These are phyloP conservation scores for Drosophila melanica DNA, from an alignment of 1,140 invertebrate genomes.

Conservation along the genomic window DNA sequence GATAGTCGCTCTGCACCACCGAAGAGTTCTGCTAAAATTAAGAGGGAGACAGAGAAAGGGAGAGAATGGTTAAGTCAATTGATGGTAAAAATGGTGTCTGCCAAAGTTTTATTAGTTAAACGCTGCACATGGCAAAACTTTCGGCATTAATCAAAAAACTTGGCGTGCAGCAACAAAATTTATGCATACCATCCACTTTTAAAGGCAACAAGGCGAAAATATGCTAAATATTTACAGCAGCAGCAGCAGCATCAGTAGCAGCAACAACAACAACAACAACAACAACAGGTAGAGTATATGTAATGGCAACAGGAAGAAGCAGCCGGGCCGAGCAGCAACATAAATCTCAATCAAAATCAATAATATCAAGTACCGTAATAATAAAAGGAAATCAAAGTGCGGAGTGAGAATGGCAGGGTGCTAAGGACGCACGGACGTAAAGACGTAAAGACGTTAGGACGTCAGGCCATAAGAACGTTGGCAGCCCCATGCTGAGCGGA, in stretches of 20 bases:
- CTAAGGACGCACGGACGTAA: slow-evolving; percentile 24
- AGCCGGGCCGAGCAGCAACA: slow-evolving; percentile 31
- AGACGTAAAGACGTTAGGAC: slow-evolving; percentile 19
- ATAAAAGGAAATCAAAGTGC: slow-evolving; percentile 63
- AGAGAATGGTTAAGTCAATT: slow-evolving; percentile 59
- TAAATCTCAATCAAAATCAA: slow-evolving; percentile 83
- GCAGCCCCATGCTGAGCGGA: slow-evolving; percentile 21
- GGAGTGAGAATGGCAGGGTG: slow-evolving; percentile 9
- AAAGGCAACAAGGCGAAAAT: slow-evolving; percentile 41
- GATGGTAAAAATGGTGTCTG: slow-evolving; percentile 20
- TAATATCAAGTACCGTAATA: slow-evolving; percentile 80
- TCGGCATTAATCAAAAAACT: slow-evolving; percentile 65
- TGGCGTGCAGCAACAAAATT: slow-evolving; percentile 46
- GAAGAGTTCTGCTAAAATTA: slow-evolving; percentile 86
- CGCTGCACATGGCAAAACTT: slow-evolving; percentile 57
- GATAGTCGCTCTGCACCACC: slow-evolving; percentile 76
- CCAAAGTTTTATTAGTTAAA: slow-evolving; percentile 70
- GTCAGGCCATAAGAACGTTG: slow-evolving; percentile 1
- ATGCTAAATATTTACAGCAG: slow-evolving; percentile 64
- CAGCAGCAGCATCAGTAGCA: slow-evolving; percentile 18
- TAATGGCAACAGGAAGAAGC: slow-evolving; percentile 33
- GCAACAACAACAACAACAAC: slow-evolving; percentile 9
- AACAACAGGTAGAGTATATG: slow-evolving; percentile 17
- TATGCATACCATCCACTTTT: slow-evolving; percentile 48
- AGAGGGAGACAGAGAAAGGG: not conserved